These are phyloP conservation scores for Drosophila repletoides DNA, from an alignment of 1,140 invertebrate species.

Conservation along the genomic window DNA sequence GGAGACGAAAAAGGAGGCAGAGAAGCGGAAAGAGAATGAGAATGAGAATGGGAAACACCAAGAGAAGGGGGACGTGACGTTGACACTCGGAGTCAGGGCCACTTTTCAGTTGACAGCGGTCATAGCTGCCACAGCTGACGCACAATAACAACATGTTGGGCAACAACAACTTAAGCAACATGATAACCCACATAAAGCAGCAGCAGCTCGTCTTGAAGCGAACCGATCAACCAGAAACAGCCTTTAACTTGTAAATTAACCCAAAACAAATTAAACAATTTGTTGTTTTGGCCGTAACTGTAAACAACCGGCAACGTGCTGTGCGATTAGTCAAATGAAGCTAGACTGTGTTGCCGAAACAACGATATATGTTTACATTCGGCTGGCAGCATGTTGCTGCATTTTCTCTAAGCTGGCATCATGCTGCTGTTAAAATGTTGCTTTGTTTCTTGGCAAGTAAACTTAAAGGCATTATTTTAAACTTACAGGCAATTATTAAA, in stretches of 20 bases:
- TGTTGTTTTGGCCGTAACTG: slow-evolving; percentile 29
- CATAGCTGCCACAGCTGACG: slow-evolving; percentile 59
- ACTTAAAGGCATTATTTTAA: background rate
- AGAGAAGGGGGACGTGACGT: slow-evolving; percentile 54
- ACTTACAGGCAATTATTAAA: no score
- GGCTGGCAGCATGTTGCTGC: background rate
- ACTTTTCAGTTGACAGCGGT: slow-evolving; percentile 32
- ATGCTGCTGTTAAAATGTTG: background rate
- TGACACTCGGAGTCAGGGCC: slow-evolving; percentile 61
- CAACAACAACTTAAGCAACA: slow-evolving; percentile 24
- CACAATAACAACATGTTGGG: slow-evolving; percentile 37
- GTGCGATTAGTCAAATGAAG: background rate
- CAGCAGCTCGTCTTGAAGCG: no score
- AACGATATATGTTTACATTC: background rate
- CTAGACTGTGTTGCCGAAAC: background rate
- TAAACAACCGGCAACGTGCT: slow-evolving; percentile 2
- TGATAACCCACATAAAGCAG: slow-evolving; percentile 51
- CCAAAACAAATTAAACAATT: slow-evolving; percentile 71
- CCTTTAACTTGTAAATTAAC: slow-evolving; percentile 50
- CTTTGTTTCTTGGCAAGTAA: background rate
- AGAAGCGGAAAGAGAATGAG: slow-evolving; percentile 3
- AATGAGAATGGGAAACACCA: slow-evolving; percentile 2
- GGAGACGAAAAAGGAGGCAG: slow-evolving; percentile 1
- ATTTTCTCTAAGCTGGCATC: background rate
- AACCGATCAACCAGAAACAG: slow-evolving; percentile 60